A percentile compares a stretch with the other conserved stretches of the same genome.
phyloP scores from a whole-genome alignment of 2,888 invertebrate species.

The Melipona bicolor region DNA sequence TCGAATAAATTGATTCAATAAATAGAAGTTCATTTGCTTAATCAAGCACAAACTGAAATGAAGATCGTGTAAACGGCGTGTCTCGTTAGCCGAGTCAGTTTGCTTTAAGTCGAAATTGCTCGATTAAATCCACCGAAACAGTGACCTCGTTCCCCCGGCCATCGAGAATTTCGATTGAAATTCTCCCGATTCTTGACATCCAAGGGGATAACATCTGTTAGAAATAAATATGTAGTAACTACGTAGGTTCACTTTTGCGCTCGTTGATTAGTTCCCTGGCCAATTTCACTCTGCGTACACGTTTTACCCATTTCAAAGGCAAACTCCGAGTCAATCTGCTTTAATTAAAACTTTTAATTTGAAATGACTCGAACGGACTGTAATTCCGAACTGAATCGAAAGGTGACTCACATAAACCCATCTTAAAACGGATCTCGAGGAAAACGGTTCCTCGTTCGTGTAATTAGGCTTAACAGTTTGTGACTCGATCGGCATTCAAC shows the following conservation, averaged over 20 bases:
- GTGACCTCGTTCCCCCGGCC: background rate
- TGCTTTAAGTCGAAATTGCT: background rate
- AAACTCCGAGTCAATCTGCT: background rate
- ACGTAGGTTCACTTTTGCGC: background rate
- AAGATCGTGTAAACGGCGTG: background rate
- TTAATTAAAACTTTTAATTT: background rate
- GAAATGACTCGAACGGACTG: background rate
- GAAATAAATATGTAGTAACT: background rate
- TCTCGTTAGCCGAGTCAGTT: background rate
- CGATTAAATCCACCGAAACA: background rate
- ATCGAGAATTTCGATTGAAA: background rate
- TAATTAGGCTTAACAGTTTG: background rate
- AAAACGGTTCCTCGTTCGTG: conserved; percentile 4
- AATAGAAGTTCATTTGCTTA: too few species aligned
- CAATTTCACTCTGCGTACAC: background rate
- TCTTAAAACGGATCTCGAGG: conserved; percentile 6
- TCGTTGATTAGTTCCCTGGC: background rate
- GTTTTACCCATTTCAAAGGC: too few species aligned
- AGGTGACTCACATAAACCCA: background rate
- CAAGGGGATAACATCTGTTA: background rate
- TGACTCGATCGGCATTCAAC: background rate
- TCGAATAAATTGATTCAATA: too few species aligned
- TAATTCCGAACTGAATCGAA: background rate
- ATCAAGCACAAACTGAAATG: background rate
- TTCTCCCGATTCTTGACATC: background rate